phyloP scores from a whole-genome alignment of 2,797 vertebrate genomes.

The Graptemys geographica region DNA sequence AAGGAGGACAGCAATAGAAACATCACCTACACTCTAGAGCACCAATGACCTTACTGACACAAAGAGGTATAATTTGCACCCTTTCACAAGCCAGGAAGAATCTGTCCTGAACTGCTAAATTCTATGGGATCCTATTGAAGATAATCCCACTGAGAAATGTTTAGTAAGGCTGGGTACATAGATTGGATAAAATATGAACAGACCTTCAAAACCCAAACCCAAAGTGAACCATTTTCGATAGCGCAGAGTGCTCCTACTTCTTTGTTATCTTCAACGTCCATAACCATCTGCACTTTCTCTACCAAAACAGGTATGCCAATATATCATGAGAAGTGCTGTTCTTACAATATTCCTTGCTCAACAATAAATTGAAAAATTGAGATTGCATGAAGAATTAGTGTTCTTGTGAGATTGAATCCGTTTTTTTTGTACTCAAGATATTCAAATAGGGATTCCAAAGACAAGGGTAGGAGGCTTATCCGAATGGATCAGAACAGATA shows the following conservation, averaged over 20 bases:
- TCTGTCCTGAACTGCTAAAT: fast-evolving
- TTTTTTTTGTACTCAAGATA: neutral
- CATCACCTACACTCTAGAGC: neutral
- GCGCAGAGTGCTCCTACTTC: neutral
- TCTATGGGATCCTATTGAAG: neutral
- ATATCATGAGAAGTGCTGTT: neutral
- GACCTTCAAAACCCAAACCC: neutral
- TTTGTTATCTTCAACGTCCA: neutral
- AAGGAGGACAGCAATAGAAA: neutral
- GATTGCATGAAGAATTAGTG: neutral
- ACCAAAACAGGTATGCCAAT: neutral
- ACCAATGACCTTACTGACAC: fast-evolving
- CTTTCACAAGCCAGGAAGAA: neutral
- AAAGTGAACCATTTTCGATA: neutral
- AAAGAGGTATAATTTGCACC: neutral
- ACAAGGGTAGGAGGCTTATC: neutral
- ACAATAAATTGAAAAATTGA: neutral
- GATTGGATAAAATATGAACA: neutral
- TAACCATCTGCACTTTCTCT: neutral
- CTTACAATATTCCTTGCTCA: neutral
- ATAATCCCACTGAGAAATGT: neutral
- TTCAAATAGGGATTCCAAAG: neutral
- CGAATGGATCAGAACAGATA: neutral
- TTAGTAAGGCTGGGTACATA: neutral
- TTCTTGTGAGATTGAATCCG: neutral